Base-by-base conservation (phyloP, 2,797 vertebrate genomes). In the Potorous gilbertii region DNA sequence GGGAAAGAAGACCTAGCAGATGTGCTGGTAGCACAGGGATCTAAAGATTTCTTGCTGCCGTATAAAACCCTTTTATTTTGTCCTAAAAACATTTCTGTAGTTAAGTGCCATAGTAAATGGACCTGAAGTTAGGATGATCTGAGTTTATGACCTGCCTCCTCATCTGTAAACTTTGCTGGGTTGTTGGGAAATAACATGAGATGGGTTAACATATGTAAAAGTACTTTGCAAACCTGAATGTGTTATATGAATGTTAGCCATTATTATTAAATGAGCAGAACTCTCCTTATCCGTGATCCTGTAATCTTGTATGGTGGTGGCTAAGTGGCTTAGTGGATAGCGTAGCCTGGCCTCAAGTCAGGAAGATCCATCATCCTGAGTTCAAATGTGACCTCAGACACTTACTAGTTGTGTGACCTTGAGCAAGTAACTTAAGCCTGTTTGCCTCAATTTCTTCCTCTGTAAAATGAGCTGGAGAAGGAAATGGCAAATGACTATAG, bases 1-100 rank as follows among this genome's bases (percentile, higher is more conserved):
- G 95, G 74, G 55, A 56, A 31, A 94, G 94, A 97, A 81, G 54
- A 59, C 81, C 92, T 55, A 27, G 59, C 95, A 92, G 94, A 95
- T 94, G 90, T 18, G 92, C 55, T 92, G 40, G 55, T 56, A 5
- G 27, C 96, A 93, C 46, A 56, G 29, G 56, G 59, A 34, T 96
- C 94, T 62, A 0, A 0, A 52, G 92, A 29, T 94, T 74, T 66
- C 40, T 12, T 55, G 50, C n/a, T n/a, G 56, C 3, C 40, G 1
- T 40, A 50, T 14, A 40, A n/a, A 14, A 34, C 3, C 16, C 62
- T 31, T 91, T 87, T 95, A 52, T 89, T 92, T 93, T 66, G 2
- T 24, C 55, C 28, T 40, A 16, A 46, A n/a, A 50, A 62, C 55
- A 54, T 12, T 40, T 46, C 11, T 14, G 29, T 54, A 13, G 66